Conservation (phyloP, 1,140 invertebrate genomes). For the Penaeus chinensis region DNA sequence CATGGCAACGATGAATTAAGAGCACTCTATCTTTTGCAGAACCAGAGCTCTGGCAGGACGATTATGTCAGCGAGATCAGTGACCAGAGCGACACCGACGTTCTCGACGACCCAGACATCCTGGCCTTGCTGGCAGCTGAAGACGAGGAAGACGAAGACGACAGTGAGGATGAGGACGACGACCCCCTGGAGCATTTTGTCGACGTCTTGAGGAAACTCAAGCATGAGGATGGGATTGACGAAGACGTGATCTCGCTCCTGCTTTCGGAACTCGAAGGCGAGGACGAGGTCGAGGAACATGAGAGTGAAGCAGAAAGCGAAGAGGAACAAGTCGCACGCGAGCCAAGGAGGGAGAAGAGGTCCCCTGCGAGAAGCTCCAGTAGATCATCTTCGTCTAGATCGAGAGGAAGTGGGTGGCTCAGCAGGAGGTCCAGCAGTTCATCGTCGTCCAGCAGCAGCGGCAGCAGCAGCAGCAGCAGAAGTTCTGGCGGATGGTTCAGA, state of each 20-base stretch:
- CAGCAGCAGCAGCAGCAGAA: no score
- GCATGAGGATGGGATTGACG: background rate
- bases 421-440: no score
- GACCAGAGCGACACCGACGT: background rate
- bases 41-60: conserved; percentile 16
- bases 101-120: background rate
- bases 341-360: background rate
- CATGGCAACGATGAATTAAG: no score
- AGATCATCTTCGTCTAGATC: no score
- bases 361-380: no score
- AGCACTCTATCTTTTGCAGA: background rate
- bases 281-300: background rate
- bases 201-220: no score
- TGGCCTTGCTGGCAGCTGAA: background rate
- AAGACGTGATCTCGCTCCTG: background rate
- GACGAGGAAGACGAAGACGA: background rate
- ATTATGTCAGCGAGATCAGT: background rate
- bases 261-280: background rate
- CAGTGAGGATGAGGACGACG: conserved; percentile 4
- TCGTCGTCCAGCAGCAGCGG: background rate
- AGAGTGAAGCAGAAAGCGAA: background rate
- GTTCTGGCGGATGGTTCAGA: no score
- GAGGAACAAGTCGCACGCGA: background rate
- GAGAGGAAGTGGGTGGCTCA: no score
- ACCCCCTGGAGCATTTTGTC: background rate